phyloP scores from a whole-genome alignment of 1,140 invertebrate species.

The Myzus persicae region DNA sequence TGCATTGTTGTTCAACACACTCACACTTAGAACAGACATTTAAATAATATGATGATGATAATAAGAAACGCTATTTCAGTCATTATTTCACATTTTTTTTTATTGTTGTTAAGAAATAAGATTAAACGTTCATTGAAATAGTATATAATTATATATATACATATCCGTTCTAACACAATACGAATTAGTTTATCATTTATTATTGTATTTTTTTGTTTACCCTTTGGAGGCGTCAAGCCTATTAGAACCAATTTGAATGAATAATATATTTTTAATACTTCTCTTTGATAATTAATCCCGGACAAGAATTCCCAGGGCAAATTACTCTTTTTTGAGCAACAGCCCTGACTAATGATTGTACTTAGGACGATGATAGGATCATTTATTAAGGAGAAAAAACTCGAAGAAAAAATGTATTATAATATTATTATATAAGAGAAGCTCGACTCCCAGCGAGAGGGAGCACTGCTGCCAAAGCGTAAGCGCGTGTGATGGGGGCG shows the following conservation, averaged over 20 bases:
- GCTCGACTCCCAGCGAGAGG: not conserved
- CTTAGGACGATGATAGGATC: conserved; percentile 48
- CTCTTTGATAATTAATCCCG: conserved; percentile 39
- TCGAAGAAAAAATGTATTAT: conserved; percentile 26
- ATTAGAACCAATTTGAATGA: conserved; percentile 45
- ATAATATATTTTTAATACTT: conserved; percentile 48
- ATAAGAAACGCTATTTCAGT: not conserved
- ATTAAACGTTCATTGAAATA: not conserved
- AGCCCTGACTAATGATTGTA: conserved; percentile 54
- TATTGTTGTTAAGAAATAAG: not conserved
- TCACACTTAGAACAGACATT: not conserved
- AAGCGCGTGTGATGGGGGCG: not conserved
- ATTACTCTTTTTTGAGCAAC: conserved; percentile 49
- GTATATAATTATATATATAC: not conserved
- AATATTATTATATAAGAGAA: not conserved
- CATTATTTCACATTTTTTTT: not conserved
- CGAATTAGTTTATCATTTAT: conserved; percentile 29
- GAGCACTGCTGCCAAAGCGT: not conserved
- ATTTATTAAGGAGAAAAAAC: conserved; percentile 50
- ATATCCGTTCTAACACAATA: not conserved
- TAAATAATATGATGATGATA: not conserved
- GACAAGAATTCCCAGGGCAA: conserved; percentile 45
- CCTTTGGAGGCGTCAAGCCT: not conserved
- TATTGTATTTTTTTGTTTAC: not conserved
- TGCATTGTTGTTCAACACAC: not conserved